These are phyloP conservation scores for Ceratotherium simum DNA, from an alignment of 2,113 vertebrate genomes.

Conservation along the genomic window DNA sequence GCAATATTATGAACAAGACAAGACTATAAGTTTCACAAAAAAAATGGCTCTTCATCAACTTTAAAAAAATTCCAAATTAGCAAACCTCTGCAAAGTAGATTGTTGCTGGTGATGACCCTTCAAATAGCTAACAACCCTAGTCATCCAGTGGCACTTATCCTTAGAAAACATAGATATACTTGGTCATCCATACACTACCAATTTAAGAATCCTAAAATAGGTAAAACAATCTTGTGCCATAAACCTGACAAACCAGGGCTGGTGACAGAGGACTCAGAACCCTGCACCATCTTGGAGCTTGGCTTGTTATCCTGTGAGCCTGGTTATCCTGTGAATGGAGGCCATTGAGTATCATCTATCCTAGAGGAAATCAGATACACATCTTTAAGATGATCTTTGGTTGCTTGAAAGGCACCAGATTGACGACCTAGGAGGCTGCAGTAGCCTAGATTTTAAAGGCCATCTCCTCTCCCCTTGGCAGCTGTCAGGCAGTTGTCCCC, in stretches of 20 bases:
- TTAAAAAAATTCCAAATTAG: neutral
- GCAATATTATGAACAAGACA: neutral
- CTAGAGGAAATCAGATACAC: neutral
- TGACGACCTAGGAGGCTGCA: conserved; percentile 59
- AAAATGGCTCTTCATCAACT: neutral
- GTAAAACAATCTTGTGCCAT: neutral
- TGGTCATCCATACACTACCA: neutral
- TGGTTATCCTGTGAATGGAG: neutral
- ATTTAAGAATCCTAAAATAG: neutral
- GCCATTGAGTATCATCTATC: neutral
- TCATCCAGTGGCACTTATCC: neutral
- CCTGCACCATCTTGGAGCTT: neutral
- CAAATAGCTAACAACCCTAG: neutral
- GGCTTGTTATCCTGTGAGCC: neutral
- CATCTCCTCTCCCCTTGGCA: conserved; percentile 68
- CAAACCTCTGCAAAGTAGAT: neutral
- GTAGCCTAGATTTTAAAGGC: conserved; percentile 77
- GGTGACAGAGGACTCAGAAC: neutral
- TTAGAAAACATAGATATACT: neutral
- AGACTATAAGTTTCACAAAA: neutral
- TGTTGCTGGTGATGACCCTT: neutral
- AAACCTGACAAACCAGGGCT: neutral
- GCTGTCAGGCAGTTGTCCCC: neutral
- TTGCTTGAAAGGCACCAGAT: conserved; percentile 68
- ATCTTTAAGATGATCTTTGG: neutral